Conservation (phyloP, 2,797 vertebrate genomes). For the Cottoperca gobio region DNA sequence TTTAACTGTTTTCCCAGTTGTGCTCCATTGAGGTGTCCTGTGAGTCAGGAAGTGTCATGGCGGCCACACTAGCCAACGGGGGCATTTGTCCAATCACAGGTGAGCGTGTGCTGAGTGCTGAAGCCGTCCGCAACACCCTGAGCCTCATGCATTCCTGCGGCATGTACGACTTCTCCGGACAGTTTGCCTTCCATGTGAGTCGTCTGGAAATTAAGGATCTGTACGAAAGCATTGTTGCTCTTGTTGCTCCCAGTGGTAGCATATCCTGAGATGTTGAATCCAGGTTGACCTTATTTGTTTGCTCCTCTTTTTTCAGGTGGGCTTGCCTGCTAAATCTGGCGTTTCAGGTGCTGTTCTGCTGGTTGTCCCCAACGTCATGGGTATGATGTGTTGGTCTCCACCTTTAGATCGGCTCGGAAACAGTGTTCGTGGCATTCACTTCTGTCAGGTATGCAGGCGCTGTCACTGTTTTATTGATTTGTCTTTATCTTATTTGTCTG, state of each 20-base stretch:
- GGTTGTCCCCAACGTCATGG: slow-evolving; percentile 94
- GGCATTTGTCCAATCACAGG: slow-evolving; percentile 94
- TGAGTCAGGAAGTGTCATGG: slow-evolving; percentile 92
- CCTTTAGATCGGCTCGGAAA: slow-evolving; percentile 91
- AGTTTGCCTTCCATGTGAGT: slow-evolving; percentile 92
- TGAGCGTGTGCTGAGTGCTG: slow-evolving; percentile 88
- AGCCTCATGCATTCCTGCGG: slow-evolving; percentile 95
- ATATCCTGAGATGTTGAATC: background rate
- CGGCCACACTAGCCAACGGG: slow-evolving; percentile 92
- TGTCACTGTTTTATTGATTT: background rate
- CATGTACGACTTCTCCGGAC: slow-evolving; percentile 94
- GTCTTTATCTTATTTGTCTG: background rate
- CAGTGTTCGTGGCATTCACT: slow-evolving; percentile 91
- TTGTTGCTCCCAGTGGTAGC: background rate
- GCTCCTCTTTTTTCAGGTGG: slow-evolving; percentile 83
- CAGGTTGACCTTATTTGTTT: background rate
- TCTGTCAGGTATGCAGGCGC: slow-evolving; percentile 86
- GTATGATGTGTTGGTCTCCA: slow-evolving; percentile 93
- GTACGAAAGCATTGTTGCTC: background rate
- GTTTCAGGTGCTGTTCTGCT: slow-evolving; percentile 91
- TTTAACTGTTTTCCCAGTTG: slow-evolving; percentile 73
- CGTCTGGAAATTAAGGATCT: background rate
- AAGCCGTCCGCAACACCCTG: slow-evolving; percentile 92
- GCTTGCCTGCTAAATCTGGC: slow-evolving; percentile 93
- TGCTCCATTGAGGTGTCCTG: slow-evolving; percentile 92